Conservation (phyloP, 2,797 vertebrate genomes). For the Tokudaia muenninki region DNA sequence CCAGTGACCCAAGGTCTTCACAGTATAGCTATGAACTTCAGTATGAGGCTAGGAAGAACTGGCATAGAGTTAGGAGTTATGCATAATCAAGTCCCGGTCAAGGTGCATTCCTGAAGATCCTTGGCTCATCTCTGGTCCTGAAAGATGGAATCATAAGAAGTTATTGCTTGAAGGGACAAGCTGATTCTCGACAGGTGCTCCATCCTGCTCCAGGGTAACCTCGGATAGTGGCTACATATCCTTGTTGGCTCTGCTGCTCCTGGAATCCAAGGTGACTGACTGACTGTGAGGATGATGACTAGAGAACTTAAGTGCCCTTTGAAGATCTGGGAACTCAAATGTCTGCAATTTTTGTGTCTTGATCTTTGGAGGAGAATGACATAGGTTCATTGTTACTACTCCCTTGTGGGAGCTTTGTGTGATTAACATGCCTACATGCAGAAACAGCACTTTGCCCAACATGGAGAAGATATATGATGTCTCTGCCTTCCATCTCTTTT, state of each 20-base stretch:
- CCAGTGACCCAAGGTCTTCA: background rate
- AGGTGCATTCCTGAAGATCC: background rate
- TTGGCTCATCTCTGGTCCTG: background rate
- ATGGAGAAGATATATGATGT: background rate
- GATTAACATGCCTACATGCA: background rate
- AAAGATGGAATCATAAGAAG: background rate
- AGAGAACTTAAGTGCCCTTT: background rate
- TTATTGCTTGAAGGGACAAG: background rate
- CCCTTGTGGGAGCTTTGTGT: background rate
- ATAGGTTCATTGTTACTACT: no score
- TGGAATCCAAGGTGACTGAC: background rate
- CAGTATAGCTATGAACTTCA: background rate
- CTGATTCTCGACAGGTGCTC: background rate
- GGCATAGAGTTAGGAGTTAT: background rate
- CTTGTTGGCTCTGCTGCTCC: background rate
- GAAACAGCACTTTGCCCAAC: background rate
- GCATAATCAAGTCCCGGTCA: background rate
- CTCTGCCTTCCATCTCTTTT: no score
- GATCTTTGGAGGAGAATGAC: background rate
- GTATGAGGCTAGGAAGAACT: background rate
- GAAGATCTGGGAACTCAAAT: background rate
- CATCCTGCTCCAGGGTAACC: background rate
- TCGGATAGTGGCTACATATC: background rate
- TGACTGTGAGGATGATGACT: background rate
- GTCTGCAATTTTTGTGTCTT: background rate